These are phyloP conservation scores for Cercopithecus mona DNA, from an alignment of 2,113 vertebrate species.

Conservation along the genomic window DNA sequence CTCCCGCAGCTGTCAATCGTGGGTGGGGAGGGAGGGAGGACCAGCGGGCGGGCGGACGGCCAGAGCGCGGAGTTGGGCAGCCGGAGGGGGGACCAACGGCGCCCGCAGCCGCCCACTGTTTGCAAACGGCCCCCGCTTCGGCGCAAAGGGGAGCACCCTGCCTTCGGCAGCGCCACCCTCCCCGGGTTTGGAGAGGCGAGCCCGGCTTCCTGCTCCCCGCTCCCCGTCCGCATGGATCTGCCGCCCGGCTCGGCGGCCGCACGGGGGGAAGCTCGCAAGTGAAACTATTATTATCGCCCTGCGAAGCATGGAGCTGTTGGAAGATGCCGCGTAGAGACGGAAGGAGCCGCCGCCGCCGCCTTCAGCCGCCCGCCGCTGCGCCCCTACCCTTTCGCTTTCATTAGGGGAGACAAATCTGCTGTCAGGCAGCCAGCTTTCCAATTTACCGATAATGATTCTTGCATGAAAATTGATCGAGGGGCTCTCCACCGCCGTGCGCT, in stretches of 20 bases:
- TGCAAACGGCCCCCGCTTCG: conserved; percentile 43
- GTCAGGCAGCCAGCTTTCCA: conserved; percentile 92
- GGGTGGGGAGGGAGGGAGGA: conserved; percentile 50
- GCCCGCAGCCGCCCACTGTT: conserved; percentile 61
- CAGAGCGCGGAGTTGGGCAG: conserved; percentile 67
- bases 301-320: conserved; percentile 58
- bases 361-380: conserved; percentile 86
- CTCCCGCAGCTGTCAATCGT: conserved; percentile 78
- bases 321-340: conserved; percentile 67
- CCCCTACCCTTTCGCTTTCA: conserved; percentile 90
- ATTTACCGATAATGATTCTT: conserved; percentile 93
- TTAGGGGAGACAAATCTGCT: conserved; percentile 94
- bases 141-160: conserved; percentile 3
- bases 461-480: conserved; percentile 91
- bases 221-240: background rate
- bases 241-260: background rate
- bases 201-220: background rate
- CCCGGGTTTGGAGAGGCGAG: background rate
- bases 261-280: conserved; percentile 58
- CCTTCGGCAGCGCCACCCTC: background rate
- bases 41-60: conserved; percentile 1
- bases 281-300: conserved; percentile 61
- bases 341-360: conserved; percentile 77
- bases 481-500: conserved; percentile 75
- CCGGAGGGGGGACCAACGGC: conserved; percentile 54